Percentiles rank a stretch among this genome's conserved stretches.
These are phyloP conservation scores for Meghimatium bilineatum DNA, from an alignment of 2,888 invertebrate genomes.

Conservation along the genomic window DNA sequence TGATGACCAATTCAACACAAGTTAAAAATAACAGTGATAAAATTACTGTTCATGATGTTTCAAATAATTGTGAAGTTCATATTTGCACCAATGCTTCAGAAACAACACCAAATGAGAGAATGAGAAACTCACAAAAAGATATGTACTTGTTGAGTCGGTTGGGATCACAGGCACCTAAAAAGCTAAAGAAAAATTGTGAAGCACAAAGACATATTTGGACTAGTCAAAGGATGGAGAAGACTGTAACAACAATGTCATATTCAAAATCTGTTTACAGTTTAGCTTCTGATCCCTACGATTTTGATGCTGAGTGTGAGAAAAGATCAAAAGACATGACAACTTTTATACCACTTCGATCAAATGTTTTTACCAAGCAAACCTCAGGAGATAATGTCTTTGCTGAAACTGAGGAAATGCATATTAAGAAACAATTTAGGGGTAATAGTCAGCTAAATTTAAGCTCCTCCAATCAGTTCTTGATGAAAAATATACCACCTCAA, in stretches of 20 bases:
- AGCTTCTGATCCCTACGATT: slow-evolving; percentile 62
- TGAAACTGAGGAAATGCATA: background rate
- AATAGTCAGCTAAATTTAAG: background rate
- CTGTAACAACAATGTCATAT: slow-evolving; percentile 38
- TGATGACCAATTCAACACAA: background rate
- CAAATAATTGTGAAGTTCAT: too few relatives aligned
- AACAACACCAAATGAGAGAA: slow-evolving; percentile 2
- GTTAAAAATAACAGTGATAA: background rate
- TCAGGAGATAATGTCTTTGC: background rate
- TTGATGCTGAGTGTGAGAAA: slow-evolving; percentile 55
- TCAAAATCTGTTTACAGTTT: slow-evolving; percentile 6
- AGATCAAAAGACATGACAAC: background rate
- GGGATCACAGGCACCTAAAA: slow-evolving; percentile 33
- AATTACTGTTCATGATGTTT: background rate
- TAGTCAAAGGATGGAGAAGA: slow-evolving; percentile 27
- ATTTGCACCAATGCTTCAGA: background rate
- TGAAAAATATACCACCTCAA: background rate
- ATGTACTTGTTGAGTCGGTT: background rate
- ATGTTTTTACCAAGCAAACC: background rate
- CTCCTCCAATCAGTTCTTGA: background rate
- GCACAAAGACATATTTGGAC: slow-evolving; percentile 23
- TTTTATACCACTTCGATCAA: background rate
- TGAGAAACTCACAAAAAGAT: slow-evolving; percentile 19
- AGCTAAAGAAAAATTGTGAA: background rate
- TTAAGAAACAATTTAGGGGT: background rate